These are phyloP conservation scores for Podarcis siculus DNA, from an alignment of 2,797 vertebrate species.

Conservation along the genomic window DNA sequence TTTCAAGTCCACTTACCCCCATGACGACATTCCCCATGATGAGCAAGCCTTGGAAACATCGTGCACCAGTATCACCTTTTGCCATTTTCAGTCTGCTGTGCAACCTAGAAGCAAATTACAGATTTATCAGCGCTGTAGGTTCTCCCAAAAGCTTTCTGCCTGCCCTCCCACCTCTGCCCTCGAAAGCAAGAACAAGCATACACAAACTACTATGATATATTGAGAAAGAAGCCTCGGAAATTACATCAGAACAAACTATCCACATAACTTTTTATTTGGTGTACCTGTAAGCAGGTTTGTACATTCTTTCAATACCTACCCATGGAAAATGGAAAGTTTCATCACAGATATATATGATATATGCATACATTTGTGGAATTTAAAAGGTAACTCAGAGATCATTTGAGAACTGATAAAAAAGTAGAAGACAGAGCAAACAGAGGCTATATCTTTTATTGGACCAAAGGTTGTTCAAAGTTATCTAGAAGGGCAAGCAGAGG, in stretches of 20 bases:
- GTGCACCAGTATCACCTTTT: conserved; percentile 70
- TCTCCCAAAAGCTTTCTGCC: conserved; percentile 19
- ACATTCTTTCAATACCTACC: neutral
- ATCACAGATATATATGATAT: neutral
- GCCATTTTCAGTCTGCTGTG: conserved; percentile 71
- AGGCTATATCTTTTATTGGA: neutral
- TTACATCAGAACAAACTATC: neutral
- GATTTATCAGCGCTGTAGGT: neutral
- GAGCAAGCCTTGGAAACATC: conserved; percentile 77
- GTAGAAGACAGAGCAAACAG: neutral
- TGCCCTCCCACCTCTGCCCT: neutral
- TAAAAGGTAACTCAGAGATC: neutral
- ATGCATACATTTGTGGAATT: neutral
- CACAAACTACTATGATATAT: neutral
- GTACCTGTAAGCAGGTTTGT: neutral
- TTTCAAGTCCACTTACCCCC: conserved; percentile 76
- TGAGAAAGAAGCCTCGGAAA: neutral
- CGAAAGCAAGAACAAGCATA: neutral
- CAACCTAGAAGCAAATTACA: conserved; percentile 42
- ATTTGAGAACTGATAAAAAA: neutral
- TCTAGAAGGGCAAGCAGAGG: neutral
- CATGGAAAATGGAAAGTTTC: neutral
- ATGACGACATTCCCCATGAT: conserved; percentile 81
- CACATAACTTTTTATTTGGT: neutral
- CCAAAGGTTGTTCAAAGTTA: neutral